A percentile compares a stretch with the other conserved stretches of the same genome.
Conservation (phyloP, 2,797 vertebrate species). For the Bradypodion ventrale region DNA sequence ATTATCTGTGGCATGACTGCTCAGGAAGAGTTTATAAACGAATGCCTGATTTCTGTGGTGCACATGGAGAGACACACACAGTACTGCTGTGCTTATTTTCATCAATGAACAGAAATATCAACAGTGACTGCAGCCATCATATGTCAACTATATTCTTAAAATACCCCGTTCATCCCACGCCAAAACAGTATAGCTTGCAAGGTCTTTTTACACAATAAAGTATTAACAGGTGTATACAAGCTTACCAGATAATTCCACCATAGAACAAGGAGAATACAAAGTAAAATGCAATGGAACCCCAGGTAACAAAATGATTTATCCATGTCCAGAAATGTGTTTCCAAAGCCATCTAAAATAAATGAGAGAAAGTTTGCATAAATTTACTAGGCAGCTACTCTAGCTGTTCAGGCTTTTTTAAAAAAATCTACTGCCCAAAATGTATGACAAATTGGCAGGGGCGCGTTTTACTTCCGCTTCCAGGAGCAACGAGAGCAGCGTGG, state of each 20-base stretch:
- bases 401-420: background rate
- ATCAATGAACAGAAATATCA: background rate
- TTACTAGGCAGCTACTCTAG: background rate
- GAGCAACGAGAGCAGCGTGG: no score
- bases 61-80: background rate
- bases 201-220: background rate
- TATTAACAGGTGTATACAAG: background rate
- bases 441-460: no score
- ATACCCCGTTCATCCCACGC: background rate
- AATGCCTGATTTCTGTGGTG: background rate
- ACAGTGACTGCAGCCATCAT: background rate
- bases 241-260: slow-evolving; percentile 95
- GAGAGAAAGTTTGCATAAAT: slow-evolving; percentile 28
- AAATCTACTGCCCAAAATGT: fast-evolving
- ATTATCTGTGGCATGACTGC: background rate
- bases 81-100: background rate
- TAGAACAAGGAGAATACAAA: slow-evolving; percentile 98
- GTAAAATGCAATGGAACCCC: slow-evolving; percentile 98
- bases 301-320: slow-evolving; percentile 98
- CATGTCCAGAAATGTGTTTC: slow-evolving; percentile 99
- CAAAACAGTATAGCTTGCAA: background rate
- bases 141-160: background rate
- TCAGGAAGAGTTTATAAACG: background rate
- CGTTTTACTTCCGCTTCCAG: no score
- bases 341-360: slow-evolving; percentile 86